phyloP scores from a whole-genome alignment of 2,888 invertebrate genomes.

The Bellardia pandia region DNA sequence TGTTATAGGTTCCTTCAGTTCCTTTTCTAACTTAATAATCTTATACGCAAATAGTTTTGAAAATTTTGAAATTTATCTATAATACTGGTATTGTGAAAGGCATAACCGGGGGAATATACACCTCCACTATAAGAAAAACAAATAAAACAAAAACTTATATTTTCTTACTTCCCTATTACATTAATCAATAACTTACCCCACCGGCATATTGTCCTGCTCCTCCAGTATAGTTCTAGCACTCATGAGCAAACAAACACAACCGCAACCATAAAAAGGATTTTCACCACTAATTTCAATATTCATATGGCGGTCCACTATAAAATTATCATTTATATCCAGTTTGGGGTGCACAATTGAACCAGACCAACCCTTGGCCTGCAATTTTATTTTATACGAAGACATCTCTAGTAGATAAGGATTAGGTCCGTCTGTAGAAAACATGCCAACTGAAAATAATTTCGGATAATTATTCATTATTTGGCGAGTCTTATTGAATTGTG shows the following conservation, averaged over 20 bases:
- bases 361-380: slow-evolving; percentile 72
- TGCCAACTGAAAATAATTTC: slow-evolving; percentile 69
- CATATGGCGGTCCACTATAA: slow-evolving; percentile 20
- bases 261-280: slow-evolving; percentile 71
- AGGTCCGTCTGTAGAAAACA: slow-evolving; percentile 58
- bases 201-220: slow-evolving; percentile 68
- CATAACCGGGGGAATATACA: slow-evolving; percentile 71
- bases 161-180: too few relatives aligned
- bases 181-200: slow-evolving; percentile 49
- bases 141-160: not conserved
- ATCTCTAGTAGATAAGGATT: slow-evolving; percentile 56
- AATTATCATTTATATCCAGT: slow-evolving; percentile 10
- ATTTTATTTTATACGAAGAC: slow-evolving; percentile 69
- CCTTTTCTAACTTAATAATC: slow-evolving; percentile 19
- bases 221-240: slow-evolving; percentile 68
- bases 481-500: slow-evolving; percentile 60
- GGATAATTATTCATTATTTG: slow-evolving; percentile 62
- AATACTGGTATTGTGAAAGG: slow-evolving; percentile 70
- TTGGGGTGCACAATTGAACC: not conserved
- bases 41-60: slow-evolving; percentile 52
- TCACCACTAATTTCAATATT: slow-evolving; percentile 64
- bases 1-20: too few relatives aligned
- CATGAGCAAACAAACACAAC: slow-evolving; percentile 64
- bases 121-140: slow-evolving; percentile 70
- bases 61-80: slow-evolving; percentile 64